Conservation (phyloP, 1,140 invertebrate species). For the Drosophila simulans region DNA sequence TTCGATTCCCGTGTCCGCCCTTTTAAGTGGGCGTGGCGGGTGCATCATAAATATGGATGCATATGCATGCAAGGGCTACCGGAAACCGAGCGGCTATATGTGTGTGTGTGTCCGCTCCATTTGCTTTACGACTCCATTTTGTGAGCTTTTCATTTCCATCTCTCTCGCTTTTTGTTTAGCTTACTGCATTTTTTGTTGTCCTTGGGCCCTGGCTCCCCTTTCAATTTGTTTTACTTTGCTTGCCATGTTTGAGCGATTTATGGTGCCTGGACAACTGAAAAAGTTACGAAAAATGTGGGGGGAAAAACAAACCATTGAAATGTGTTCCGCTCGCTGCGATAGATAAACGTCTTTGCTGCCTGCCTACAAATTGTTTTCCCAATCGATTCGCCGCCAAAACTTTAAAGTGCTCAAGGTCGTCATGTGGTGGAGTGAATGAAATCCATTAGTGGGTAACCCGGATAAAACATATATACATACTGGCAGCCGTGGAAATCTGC, state of each 20-base stretch:
- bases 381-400: conserved; percentile 29
- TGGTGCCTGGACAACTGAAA: conserved; percentile 57
- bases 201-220: no score
- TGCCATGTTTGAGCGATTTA: conserved; percentile 79
- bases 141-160: conserved; percentile 72
- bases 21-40: conserved; percentile 25
- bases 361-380: conserved; percentile 60
- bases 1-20: background rate
- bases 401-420: conserved; percentile 40
- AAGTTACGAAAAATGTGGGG: conserved; percentile 19
- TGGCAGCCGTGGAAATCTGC: background rate
- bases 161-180: conserved; percentile 26
- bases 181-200: no score
- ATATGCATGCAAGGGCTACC: conserved; percentile 54
- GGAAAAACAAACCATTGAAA: conserved; percentile 9
- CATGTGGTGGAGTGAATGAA: conserved; percentile 3
- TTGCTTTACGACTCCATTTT: conserved; percentile 79
- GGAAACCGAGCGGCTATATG: conserved; percentile 7
- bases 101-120: conserved; percentile 40
- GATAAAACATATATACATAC: conserved; percentile 1
- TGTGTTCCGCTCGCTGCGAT: conserved; percentile 42
- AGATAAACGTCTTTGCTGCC: conserved; percentile 63
- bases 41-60: conserved; percentile 73
- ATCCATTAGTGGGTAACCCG: conserved; percentile 29
- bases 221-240: conserved; percentile 75